Evolutionary conservation across 2,888 invertebrate genomes (phyloP).

Genomic region (Morpho achilles): DNA sequence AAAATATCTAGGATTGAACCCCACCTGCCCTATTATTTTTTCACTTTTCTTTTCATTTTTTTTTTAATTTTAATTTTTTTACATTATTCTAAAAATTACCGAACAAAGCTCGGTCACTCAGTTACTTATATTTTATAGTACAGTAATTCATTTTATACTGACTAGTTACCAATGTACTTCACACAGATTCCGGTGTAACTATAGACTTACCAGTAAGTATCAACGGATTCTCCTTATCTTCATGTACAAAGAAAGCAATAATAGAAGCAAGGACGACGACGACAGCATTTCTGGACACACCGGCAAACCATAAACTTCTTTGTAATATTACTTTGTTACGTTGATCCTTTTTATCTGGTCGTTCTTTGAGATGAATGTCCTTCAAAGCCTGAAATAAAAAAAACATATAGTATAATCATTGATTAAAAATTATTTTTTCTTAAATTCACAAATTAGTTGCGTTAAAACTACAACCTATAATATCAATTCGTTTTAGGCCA

Average conservation of each 20-base stretch:
- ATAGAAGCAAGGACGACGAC: slow-evolving; percentile 81
- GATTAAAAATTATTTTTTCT: too few relatives aligned
- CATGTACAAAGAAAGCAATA: slow-evolving; percentile 76
- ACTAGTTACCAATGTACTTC: neutral
- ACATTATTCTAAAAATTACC: too few relatives aligned
- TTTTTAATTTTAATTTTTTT: too few relatives aligned
- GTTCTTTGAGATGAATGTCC: slow-evolving; percentile 62
- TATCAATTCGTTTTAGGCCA: too few relatives aligned
- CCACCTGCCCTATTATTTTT: too few relatives aligned
- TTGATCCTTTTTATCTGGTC: slow-evolving; percentile 48
- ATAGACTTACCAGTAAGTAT: slow-evolving; percentile 77
- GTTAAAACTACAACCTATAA: too few relatives aligned
- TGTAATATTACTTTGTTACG: slow-evolving; percentile 50
- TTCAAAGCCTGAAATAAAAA: slow-evolving; percentile 76
- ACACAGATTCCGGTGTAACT: slow-evolving; percentile 4
- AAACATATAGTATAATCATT: neutral
- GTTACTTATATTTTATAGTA: too few relatives aligned
- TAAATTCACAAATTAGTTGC: too few relatives aligned
- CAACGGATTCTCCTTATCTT: slow-evolving; percentile 69
- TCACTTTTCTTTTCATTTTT: too few relatives aligned
- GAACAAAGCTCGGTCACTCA: too few relatives aligned
- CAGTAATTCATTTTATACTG: too few relatives aligned
- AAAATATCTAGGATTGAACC: too few relatives aligned
- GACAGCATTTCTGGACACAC: slow-evolving; percentile 84
- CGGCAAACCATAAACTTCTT: slow-evolving; percentile 80